Evolutionary conservation across 2,113 vertebrate genomes (phyloP), one percentile per base, ranked within the genome.

Genomic region (Chlorodrepanis virens): DNA sequence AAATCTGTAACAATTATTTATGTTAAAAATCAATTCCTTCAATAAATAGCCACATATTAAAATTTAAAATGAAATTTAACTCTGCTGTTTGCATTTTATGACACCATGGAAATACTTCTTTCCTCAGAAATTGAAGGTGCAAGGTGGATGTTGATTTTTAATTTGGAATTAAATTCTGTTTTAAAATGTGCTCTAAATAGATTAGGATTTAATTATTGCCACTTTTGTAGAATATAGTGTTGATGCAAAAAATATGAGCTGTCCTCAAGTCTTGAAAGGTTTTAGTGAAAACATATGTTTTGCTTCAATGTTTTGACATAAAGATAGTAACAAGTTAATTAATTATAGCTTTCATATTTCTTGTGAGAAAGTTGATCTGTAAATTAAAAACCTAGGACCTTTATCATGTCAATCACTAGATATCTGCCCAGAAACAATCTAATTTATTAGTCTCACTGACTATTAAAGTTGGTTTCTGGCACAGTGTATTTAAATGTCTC

Each of bases 261-360:
- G 29, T 88, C 37, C 87, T 6, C 70, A 89, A 89, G 45, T 65
- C 64, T 83, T 85, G n/a, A 93, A 93, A 88, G 50, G 31, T 88
- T 89, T 85, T 64, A 71, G 45, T 82, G 56, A 96, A 96, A 60
- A 82, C 90, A 90, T 96, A 93, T 74, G 78, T 59, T 87, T 94
- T 84, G 5, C 69, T 70, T 95, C 87, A 91, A 39, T 94, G 72
- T 96, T 96, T 94, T 96, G 93, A 96, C 90, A 80, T 94, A 70
- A 74, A 91, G 42, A 84, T 82, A 87, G 82, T 84, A 92, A 10
- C 47, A 89, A 93, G 65, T 82, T 97, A 96, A 95, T 95, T 94
- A 96, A 93, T 90, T 94, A 87, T 81, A 93, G 90, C 42, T 75
- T 89, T 9, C 81, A 91, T 93, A 90, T 90, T 95, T 95, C 60